Percentiles rank a stretch among this genome's conserved stretches.
Conservation (phyloP, 30 jellyfish, hydroid and myxozoan species). For the Aurelia sp. region DNA sequence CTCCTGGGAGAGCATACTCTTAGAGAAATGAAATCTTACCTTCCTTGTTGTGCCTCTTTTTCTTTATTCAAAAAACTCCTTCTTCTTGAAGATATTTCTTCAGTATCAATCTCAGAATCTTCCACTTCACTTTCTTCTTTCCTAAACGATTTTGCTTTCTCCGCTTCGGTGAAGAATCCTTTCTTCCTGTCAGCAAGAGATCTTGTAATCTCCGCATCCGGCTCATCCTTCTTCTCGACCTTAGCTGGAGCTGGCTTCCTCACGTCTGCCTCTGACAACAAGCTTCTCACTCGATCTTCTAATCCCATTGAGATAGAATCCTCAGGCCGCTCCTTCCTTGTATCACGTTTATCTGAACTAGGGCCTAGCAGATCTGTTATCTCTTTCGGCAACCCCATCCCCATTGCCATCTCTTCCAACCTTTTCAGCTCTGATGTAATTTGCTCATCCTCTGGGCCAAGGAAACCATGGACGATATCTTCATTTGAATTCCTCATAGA, state of each 20-base stretch:
- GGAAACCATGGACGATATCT: slow-evolving; percentile 51
- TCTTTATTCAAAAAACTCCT: slow-evolving; percentile 75
- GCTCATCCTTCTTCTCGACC: slow-evolving; percentile 32
- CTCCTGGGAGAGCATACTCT: not conserved
- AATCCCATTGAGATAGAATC: slow-evolving; percentile 53
- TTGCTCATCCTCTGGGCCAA: slow-evolving; percentile 70
- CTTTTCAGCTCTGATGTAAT: slow-evolving; percentile 48
- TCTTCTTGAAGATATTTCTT: slow-evolving; percentile 83
- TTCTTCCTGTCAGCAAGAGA: slow-evolving; percentile 79
- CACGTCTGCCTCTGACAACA: slow-evolving; percentile 26
- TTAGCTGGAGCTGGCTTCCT: slow-evolving; percentile 9
- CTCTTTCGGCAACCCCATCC: slow-evolving; percentile 67
- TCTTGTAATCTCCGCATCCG: slow-evolving; percentile 34
- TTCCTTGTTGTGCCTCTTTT: slow-evolving; percentile 37
- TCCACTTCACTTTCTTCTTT: slow-evolving; percentile 61
- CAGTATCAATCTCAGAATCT: slow-evolving; percentile 68
- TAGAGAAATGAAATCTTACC: not conserved
- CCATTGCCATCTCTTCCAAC: slow-evolving; percentile 63
- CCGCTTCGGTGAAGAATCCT: slow-evolving; percentile 77
- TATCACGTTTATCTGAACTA: not conserved
- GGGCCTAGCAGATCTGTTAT: slow-evolving; percentile 43
- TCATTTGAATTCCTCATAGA: slow-evolving; percentile 25
- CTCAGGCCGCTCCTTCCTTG: slow-evolving; percentile 38
- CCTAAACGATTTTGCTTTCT: slow-evolving; percentile 52
- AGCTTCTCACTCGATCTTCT: slow-evolving; percentile 53